Evolutionary conservation across 2,113 vertebrate genomes (phyloP), one percentile per base, ranked within the genome.

Genomic region (Hippolais icterina): DNA sequence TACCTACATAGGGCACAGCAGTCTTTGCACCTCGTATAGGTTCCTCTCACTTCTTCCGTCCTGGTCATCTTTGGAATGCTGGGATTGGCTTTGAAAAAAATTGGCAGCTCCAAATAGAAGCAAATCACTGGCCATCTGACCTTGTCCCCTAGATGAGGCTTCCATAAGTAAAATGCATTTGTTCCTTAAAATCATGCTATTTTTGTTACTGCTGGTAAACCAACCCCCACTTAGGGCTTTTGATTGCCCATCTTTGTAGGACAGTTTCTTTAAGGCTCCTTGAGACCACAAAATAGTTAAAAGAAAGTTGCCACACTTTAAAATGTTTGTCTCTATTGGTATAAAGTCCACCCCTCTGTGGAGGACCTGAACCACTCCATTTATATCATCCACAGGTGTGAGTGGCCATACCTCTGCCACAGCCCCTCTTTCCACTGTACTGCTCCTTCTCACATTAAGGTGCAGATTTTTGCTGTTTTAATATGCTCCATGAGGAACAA

Each of bases 391-490:
- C 6, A 25, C 0, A 20, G 17, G 14, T 44, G 15, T 9, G 49
- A 68, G 53, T 47, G 61, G 22, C 56, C 5, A 0, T 52, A 29
- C 19, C 35, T 24, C 22, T 77, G 56, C 63, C 9, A 14, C 47
- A 56, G 82, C 24, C 27, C 21, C 23, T 64, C 79, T 78, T 80
- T 74, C 66, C 37, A 27, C 25, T 70, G 46, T 3, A 6, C 82
- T 46, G 35, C 63, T 85, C 35, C 54, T 25, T 71, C 47, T 87
- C 29, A 25, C 79, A 70, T 19, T 31, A 66, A 79, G 78, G 84
- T 3, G 10, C 42, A 70, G 50, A 35, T 83, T 85, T 90, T 91
- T 96, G 33, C 78, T 83, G n/a, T 90, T 91, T 88, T 83, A 93
- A 86, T 75, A 44, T 1, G 2, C 35, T 93, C 63, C 50, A 52